Percentiles rank a stretch among this genome's conserved stretches.
Conservation (phyloP, 2,888 invertebrate genomes). For the Drosophila multiciliata region DNA sequence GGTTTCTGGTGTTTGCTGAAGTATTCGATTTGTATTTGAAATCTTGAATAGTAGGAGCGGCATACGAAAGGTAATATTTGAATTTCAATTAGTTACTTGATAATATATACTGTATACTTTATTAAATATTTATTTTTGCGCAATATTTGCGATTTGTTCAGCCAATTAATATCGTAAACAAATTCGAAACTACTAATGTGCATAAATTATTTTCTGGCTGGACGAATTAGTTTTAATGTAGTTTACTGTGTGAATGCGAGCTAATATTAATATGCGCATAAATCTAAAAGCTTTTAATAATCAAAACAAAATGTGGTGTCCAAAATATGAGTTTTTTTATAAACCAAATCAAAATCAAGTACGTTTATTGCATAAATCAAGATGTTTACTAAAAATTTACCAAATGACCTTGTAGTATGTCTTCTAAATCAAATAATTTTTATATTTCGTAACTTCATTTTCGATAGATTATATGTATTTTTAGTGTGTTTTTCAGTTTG, state of each 20-base stretch:
- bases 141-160: slow-evolving; percentile 11
- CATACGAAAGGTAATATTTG: slow-evolving; percentile 45
- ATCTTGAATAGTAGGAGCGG: slow-evolving; percentile 43
- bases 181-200: not conserved
- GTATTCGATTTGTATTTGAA: slow-evolving; percentile 28
- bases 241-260: not conserved
- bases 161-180: not conserved
- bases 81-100: slow-evolving; percentile 46
- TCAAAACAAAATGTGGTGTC: not conserved
- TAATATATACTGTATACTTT: not conserved
- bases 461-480: not conserved
- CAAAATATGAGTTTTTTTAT: not conserved
- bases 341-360: not conserved
- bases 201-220: not conserved
- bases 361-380: not conserved
- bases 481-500: not conserved
- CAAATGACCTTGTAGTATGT: not conserved
- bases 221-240: not conserved
- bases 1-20: slow-evolving; percentile 31
- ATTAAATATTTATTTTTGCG: slow-evolving; percentile 9
- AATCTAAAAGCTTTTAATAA: not conserved
- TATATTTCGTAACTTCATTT: not conserved
- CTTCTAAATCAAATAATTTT: not conserved
- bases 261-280: not conserved
- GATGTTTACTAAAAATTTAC: not conserved